A percentile compares a stretch with the other conserved stretches of the same genome.
These are phyloP conservation scores for Ptychodera flava DNA, from an alignment of 35 echinoderm and acorn worm species.

Conservation along the genomic window DNA sequence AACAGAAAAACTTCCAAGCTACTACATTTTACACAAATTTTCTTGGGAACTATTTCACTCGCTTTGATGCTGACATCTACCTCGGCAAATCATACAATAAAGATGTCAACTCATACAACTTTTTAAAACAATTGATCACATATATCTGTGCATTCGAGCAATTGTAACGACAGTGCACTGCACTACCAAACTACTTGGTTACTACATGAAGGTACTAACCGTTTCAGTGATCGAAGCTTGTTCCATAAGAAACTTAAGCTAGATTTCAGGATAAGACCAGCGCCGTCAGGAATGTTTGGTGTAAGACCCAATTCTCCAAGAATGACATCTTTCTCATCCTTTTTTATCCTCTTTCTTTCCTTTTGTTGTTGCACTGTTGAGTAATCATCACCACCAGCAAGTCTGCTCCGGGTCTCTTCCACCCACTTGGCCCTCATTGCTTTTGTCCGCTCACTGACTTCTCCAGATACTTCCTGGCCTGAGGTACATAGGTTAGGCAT, in stretches of 20 bases:
- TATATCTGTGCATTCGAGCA: too few species aligned
- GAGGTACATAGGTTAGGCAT: not conserved
- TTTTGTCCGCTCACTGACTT: not conserved
- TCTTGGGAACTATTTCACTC: too few species aligned
- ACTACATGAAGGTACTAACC: not conserved
- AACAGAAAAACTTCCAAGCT: not conserved
- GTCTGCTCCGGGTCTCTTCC: not conserved
- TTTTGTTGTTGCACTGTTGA: not conserved
- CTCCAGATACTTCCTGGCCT: not conserved
- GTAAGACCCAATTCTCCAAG: not conserved
- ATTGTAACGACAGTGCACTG: too few species aligned
- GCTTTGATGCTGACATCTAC: too few species aligned
- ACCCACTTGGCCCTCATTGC: not conserved
- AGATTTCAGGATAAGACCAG: not conserved
- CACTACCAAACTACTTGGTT: not conserved
- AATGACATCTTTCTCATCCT: not conserved
- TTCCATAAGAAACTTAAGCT: not conserved
- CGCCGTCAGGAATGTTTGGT: not conserved
- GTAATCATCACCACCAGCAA: not conserved
- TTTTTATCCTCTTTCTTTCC: not conserved
- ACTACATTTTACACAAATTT: not conserved
- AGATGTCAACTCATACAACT: too few species aligned
- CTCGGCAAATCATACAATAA: too few species aligned
- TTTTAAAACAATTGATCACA: too few species aligned
- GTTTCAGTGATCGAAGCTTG: not conserved